Conservation (phyloP, 2,113 vertebrate species). For the Propithecus coquereli region DNA sequence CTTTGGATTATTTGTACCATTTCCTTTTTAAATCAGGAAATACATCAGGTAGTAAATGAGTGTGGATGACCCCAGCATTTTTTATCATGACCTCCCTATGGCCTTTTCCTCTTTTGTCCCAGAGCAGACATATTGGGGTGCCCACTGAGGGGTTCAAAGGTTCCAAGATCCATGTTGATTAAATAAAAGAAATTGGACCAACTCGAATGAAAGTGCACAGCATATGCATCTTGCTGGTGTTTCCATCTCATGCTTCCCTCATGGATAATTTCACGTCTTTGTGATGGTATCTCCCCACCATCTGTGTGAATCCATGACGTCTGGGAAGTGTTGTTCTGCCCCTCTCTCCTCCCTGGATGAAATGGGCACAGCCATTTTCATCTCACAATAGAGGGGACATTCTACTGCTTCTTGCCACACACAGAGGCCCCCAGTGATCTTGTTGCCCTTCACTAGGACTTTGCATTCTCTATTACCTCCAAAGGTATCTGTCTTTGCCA, state of each 20-base stretch:
- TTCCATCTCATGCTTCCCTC: not conserved
- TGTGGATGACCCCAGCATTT: not conserved
- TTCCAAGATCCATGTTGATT: not conserved
- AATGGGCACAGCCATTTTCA: not conserved
- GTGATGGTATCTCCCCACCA: not conserved
- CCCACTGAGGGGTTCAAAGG: not conserved
- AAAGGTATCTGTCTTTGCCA: not conserved
- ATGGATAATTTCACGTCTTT: not conserved
- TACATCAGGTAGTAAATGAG: not conserved
- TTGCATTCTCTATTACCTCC: conserved; percentile 6
- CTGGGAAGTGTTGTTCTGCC: not conserved
- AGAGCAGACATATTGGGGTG: not conserved
- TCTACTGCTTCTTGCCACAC: not conserved
- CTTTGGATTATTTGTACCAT: not conserved
- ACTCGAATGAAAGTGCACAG: not conserved
- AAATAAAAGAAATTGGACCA: not conserved
- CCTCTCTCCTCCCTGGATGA: not conserved
- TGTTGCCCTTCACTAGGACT: not conserved
- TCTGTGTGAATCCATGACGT: not conserved
- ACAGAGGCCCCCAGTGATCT: not conserved
- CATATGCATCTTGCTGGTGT: not conserved
- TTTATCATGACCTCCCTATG: not conserved
- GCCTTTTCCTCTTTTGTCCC: not conserved
- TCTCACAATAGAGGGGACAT: not conserved
- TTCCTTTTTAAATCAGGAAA: not conserved